phyloP scores from a whole-genome alignment of 1,140 invertebrate species.

The Trachymyrmex septentrionalis region DNA sequence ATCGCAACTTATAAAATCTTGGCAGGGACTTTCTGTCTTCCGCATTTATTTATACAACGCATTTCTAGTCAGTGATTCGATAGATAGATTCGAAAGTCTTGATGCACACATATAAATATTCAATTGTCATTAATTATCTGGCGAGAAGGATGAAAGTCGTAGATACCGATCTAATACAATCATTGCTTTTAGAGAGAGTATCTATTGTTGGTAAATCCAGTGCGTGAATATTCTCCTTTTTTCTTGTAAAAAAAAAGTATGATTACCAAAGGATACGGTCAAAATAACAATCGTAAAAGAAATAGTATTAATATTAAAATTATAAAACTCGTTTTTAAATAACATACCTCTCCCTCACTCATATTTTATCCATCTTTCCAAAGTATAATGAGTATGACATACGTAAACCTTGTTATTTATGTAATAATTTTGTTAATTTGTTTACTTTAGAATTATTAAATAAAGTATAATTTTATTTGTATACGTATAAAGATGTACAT shows the following conservation, averaged over 20 bases:
- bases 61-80: background rate
- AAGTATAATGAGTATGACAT: background rate
- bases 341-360: too few relatives aligned
- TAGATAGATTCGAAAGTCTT: slow-evolving; percentile 5
- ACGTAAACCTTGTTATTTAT: background rate
- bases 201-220: background rate
- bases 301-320: too few relatives aligned
- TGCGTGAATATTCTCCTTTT: background rate
- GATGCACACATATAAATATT: slow-evolving; percentile 27
- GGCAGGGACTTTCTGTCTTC: background rate
- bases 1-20: background rate
- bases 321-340: too few relatives aligned
- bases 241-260: background rate
- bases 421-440: background rate
- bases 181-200: background rate
- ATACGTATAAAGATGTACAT: too few relatives aligned
- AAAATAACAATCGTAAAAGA: background rate
- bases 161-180: background rate
- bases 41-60: background rate
- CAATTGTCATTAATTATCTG: slow-evolving; percentile 20
- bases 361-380: background rate
- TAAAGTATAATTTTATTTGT: background rate
- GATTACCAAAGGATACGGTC: background rate
- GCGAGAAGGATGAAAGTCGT: slow-evolving; percentile 17
- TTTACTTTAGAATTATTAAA: background rate